These are phyloP conservation scores for Sebastes schlegelii DNA, from an alignment of 2,113 vertebrate genomes.

Conservation along the genomic window DNA sequence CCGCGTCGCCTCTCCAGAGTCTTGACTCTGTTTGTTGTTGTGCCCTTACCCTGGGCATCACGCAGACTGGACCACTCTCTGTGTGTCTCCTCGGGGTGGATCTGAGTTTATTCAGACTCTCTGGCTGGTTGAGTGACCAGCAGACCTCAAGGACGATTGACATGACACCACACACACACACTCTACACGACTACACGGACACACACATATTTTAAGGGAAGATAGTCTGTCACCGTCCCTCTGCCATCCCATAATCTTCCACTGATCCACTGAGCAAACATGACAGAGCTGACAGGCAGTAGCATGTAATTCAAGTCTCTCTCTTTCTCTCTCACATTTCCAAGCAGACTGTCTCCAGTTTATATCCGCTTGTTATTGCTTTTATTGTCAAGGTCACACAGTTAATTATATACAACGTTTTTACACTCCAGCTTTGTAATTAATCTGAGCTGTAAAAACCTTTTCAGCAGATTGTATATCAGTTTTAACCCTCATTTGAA, in stretches of 20 bases:
- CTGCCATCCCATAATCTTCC: constrained; percentile 5
- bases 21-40: constrained; percentile 22
- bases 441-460: constrained; percentile 2
- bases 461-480: neutral
- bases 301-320: constrained; percentile 10
- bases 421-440: constrained; percentile 13
- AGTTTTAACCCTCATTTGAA: constrained; percentile 7
- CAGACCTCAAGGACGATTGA: neutral
- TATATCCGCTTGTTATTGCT: neutral
- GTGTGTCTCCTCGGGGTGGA: constrained; percentile 8
- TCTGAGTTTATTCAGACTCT: constrained; percentile 32
- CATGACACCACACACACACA: neutral
- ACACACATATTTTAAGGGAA: neutral
- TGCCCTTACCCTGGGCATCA: constrained; percentile 38
- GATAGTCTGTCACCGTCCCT: constrained; percentile 5
- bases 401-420: neutral
- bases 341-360: neutral
- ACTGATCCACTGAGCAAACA: constrained; percentile 36
- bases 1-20: neutral
- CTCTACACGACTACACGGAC: neutral
- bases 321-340: neutral
- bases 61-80: neutral
- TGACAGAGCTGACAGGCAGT: constrained; percentile 24
- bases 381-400: constrained; percentile 7
- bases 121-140: constrained; percentile 8